Base-by-base conservation (phyloP, 2,797 vertebrate genomes). In the Numenius phaeopus region DNA sequence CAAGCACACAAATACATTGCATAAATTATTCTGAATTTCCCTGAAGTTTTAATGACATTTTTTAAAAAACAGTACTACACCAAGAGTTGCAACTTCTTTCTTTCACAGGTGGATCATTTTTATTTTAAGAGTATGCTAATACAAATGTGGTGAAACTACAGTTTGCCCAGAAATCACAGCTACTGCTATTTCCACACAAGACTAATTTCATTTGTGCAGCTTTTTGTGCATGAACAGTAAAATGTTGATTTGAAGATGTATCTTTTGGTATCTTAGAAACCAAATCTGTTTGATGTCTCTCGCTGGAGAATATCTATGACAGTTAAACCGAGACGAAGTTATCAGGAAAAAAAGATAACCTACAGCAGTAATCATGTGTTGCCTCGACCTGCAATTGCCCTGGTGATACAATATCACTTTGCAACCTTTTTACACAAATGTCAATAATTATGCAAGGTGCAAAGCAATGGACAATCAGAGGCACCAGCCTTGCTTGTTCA, bases 211-310 rank as follows among this genome's bases (percentile, higher is more conserved):
- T 92, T 89, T 87, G 70, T 73, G 37, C 1, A 2, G 52, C 7
- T 95, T 86, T 87, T 86, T 93, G 71, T 17, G 29, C 78, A 76
- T 0, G 0, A 64, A 83, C 37, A 73, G 87, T 82, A 93, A 89
- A 96, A 87, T 15, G 70, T 44, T 94, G 61, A 83, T 89, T 94
- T 87, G 69, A 91, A 94, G 88, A 91, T 47, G 8, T 30, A 42
- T 92, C 50, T 72, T 90, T 52, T 90, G 80, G 94, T 96, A 96
- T 89, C 93, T 97, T 95, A 77, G 94, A 92, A 94, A 95, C 90
- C 78, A 92, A 82, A 87, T 72, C 79, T 71, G 39, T 73, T 87
- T 90, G 59, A 95, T 90, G n/a, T 54, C 47, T 87, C 73, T 91
- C 23, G 24, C 30, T 79, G 40, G 40, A 90, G 67, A 87, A 85